Base-by-base conservation (phyloP, 2,888 invertebrate genomes). In the Pandemis corylana region DNA sequence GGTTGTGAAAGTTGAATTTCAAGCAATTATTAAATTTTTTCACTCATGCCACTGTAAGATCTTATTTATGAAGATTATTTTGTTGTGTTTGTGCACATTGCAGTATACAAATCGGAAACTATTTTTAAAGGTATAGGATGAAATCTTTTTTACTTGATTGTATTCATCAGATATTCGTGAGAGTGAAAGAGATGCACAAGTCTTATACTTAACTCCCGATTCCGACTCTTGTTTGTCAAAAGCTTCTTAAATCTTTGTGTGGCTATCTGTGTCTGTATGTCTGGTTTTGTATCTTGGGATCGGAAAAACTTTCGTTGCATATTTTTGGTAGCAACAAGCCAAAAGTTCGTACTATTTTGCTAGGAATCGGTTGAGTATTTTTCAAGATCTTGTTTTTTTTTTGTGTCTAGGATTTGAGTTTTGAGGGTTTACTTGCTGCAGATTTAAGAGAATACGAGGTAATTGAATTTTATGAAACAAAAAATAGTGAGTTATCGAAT, bases 1-100 rank as follows among this genome's bases (percentile, higher is more conserved):
- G 77, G 77, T 77, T 77, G 77, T 77, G 77, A 76, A 68, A n/a
- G 42, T 46, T 20, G 20, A 70, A 56, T 12, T 41, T 62, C 36
- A 68, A 44, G 28, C 66, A 69, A 56, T 68, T 46, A 72, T 51
- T 28, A 28, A 56, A 5, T 46, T 63, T 42, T 10, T 65, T 65
- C 56, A 64, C 42, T 13, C 44, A 62, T 15, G 41, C 28, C 56
- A 44, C 28, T 53, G 49, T 28, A 64, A 56, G 64, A 49, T 44
- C 64, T 36, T 68, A 56, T 68, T 59, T 64, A 41, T 12, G 68
- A 73, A 68, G 46, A 46, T 73, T 49, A 68, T 67, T 51, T 9
- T 36, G 20, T 56, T 20, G 41, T 49, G 20, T 56, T 56, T 7
- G 15, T 59, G 28, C 59, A 13, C 12, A 13, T 9, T 20, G 64